These are phyloP conservation scores for Notodonta dromedarius DNA, from an alignment of 2,888 invertebrate genomes.

Conservation along the genomic window DNA sequence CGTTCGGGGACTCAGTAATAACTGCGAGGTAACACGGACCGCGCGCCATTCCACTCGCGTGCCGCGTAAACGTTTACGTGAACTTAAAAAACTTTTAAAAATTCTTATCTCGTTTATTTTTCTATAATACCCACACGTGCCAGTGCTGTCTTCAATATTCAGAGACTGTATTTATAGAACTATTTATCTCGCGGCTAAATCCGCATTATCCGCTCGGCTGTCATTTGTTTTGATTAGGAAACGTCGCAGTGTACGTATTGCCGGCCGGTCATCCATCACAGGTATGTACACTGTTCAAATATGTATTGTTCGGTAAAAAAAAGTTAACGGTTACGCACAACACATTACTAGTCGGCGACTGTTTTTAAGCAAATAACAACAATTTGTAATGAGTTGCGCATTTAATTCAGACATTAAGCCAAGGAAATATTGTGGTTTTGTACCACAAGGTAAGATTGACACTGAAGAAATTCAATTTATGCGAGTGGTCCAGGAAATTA, in stretches of 20 bases:
- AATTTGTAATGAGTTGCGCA: conserved; percentile 32
- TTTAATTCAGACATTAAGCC: conserved; percentile 34
- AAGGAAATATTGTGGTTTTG: conserved; percentile 57
- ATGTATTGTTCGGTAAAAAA: conserved; percentile 28
- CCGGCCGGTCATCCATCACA: conserved; percentile 62
- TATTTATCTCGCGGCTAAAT: conserved; percentile 41
- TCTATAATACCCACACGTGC: conserved; percentile 32
- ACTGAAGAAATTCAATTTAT: conserved; percentile 47
- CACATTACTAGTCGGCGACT: neutral
- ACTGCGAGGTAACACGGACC: conserved; percentile 63
- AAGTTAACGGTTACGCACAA: conserved; percentile 9
- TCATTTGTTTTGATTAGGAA: conserved; percentile 73
- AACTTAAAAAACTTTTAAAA: conserved; percentile 64
- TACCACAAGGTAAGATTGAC: conserved; percentile 51
- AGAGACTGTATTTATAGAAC: conserved; percentile 30
- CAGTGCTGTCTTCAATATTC: conserved; percentile 46
- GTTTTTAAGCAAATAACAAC: conserved; percentile 10
- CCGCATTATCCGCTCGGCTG: conserved; percentile 53
- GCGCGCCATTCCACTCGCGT: conserved; percentile 64
- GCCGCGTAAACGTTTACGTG: conserved; percentile 74
- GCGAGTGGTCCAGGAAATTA: neutral
- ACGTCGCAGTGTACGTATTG: conserved; percentile 52
- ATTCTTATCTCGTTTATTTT: conserved; percentile 19
- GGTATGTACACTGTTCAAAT: conserved; percentile 63
- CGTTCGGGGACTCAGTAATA: conserved; percentile 60